These are phyloP conservation scores for Eubucco bourcierii DNA, from an alignment of 2,113 vertebrate genomes.

Conservation along the genomic window DNA sequence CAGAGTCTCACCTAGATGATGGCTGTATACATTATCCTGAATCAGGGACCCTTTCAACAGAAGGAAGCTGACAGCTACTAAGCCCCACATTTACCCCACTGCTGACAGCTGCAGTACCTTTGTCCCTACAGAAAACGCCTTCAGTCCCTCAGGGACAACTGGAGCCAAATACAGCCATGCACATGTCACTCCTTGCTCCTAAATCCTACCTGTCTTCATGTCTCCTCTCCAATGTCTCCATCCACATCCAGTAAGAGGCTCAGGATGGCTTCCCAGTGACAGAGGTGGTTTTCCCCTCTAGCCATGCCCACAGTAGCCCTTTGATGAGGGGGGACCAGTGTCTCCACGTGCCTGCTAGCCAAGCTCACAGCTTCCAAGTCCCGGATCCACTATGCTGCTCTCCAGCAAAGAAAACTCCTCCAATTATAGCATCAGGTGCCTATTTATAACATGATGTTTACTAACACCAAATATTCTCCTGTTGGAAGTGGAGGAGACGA, in stretches of 20 bases:
- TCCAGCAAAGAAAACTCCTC: neutral
- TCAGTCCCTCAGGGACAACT: neutral
- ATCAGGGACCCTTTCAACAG: neutral
- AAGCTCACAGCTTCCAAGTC: neutral
- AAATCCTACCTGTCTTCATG: neutral
- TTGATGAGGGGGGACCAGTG: neutral
- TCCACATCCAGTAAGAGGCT: neutral
- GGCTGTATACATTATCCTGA: neutral
- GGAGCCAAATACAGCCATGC: neutral
- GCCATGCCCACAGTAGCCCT: neutral
- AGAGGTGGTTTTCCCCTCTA: neutral
- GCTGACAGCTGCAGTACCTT: neutral
- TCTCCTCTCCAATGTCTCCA: neutral
- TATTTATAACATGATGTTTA: slow-evolving; percentile 58
- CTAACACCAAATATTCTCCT: neutral
- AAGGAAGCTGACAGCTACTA: neutral
- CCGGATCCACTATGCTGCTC: neutral
- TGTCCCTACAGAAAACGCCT: neutral
- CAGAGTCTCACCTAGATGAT: neutral
- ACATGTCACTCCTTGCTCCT: neutral
- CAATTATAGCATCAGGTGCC: neutral
- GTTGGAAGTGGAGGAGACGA: neutral
- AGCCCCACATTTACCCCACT: neutral
- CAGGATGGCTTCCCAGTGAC: neutral
- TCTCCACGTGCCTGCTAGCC: rapidly evolving